Percentiles rank a stretch among this genome's conserved stretches.
These are phyloP conservation scores for Dasysyrphus tricinctus DNA, from an alignment of 2,888 invertebrate genomes.

Conservation along the genomic window DNA sequence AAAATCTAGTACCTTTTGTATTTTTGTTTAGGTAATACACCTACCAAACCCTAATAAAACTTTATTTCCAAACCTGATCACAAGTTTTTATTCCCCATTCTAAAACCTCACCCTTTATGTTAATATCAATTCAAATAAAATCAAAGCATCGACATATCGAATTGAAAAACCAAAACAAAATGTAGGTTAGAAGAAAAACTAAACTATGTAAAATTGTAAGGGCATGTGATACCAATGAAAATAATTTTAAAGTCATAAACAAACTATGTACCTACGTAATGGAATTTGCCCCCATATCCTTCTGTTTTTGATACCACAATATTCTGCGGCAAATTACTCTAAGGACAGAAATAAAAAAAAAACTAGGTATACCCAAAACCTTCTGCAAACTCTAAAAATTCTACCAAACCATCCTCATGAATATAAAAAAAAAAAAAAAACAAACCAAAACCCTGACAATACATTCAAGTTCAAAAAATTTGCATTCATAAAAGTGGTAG, in stretches of 20 bases:
- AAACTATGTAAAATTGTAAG: neutral
- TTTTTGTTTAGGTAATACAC: too few relatives aligned
- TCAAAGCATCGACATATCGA: slow-evolving; percentile 18
- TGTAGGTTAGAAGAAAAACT: neutral
- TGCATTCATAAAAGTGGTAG: slow-evolving; percentile 73
- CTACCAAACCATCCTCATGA: slow-evolving; percentile 28
- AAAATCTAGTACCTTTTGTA: too few relatives aligned
- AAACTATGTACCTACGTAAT: slow-evolving; percentile 50
- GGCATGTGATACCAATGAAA: slow-evolving; percentile 57
- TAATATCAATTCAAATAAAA: slow-evolving; percentile 34
- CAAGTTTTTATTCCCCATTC: neutral
- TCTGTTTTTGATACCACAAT: slow-evolving; percentile 29
- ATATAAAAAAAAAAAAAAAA: slow-evolving; percentile 30
- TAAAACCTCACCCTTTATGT: neutral
- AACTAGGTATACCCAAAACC: slow-evolving; percentile 28
- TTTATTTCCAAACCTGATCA: neutral
- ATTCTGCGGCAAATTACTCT: slow-evolving; percentile 24
- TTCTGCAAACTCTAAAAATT: slow-evolving; percentile 3
- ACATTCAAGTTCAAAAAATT: slow-evolving; percentile 68
- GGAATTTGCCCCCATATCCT: slow-evolving; percentile 19
- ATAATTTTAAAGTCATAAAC: slow-evolving; percentile 72
- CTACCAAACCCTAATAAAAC: slow-evolving; percentile 18
- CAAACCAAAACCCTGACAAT: slow-evolving; percentile 53
- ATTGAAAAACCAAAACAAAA: neutral
- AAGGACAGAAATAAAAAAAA: slow-evolving; percentile 18